Evolutionary conservation across 2,888 invertebrate species (phyloP).

Genomic region (Nemotelus pantherinus): DNA sequence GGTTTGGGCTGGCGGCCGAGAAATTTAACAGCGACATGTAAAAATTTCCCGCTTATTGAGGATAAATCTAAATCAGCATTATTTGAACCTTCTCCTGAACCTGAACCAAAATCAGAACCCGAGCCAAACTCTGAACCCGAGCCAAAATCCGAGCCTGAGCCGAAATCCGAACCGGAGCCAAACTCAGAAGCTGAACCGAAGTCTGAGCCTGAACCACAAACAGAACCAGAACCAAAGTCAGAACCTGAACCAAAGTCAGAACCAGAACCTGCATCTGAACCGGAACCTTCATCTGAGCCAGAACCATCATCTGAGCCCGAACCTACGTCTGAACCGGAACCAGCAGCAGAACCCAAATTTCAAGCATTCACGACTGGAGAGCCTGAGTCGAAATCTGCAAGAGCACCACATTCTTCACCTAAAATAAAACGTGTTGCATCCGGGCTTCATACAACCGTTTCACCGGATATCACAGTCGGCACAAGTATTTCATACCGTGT

Average conservation of each 20-base stretch:
- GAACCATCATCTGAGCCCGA: slow-evolving; percentile 8
- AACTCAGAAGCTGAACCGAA: slow-evolving; percentile 61
- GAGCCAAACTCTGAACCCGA: slow-evolving; percentile 65
- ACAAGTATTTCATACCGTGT: slow-evolving; percentile 84
- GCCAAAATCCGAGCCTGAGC: slow-evolving; percentile 64
- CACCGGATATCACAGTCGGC: slow-evolving; percentile 76
- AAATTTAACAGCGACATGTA: slow-evolving; percentile 77
- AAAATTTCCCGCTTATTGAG: slow-evolving; percentile 78
- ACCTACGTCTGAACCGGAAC: slow-evolving; percentile 51
- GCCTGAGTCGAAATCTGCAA: slow-evolving; percentile 57
- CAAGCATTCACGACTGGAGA: slow-evolving; percentile 61
- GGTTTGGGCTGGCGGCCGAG: slow-evolving; percentile 92
- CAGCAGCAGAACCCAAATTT: slow-evolving; percentile 60
- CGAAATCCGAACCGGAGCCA: slow-evolving; percentile 63
- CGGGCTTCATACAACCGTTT: slow-evolving; percentile 65
- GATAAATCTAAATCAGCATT: slow-evolving; percentile 62
- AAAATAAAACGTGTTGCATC: slow-evolving; percentile 70
- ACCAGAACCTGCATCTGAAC: slow-evolving; percentile 61
- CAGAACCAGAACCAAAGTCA: slow-evolving; percentile 63
- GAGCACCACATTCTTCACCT: slow-evolving; percentile 51
- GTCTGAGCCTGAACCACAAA: slow-evolving; percentile 54
- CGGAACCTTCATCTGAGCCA: slow-evolving; percentile 52
- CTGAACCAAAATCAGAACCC: slow-evolving; percentile 64
- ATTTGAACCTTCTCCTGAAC: slow-evolving; percentile 64
- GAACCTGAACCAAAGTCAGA: slow-evolving; percentile 65